phyloP scores from a whole-genome alignment of 1,140 invertebrate species.

The Drosophila melanica region DNA sequence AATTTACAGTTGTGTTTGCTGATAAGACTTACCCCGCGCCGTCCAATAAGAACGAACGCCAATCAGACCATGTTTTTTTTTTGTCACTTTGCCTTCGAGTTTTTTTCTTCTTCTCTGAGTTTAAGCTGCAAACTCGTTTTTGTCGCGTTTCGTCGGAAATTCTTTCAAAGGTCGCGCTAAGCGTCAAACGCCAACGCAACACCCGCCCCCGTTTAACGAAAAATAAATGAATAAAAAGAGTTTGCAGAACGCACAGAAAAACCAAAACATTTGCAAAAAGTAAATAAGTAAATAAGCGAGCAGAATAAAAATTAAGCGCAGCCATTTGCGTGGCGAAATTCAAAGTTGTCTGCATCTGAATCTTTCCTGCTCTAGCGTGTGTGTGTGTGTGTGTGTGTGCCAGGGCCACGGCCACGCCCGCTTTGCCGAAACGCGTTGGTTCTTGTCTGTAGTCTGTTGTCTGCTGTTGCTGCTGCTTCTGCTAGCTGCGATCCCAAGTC shows the following conservation, averaged over 20 bases:
- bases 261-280: conserved; percentile 22
- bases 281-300: conserved; percentile 29
- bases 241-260: conserved; percentile 23
- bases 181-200: conserved; percentile 29
- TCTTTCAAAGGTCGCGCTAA: conserved; percentile 68
- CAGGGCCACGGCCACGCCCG: conserved; percentile 40
- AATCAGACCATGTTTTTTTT: conserved; percentile 39
- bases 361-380: conserved; percentile 26
- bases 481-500: background rate
- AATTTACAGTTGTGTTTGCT: conserved; percentile 35
- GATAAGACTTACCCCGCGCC: conserved; percentile 27
- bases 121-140: conserved; percentile 45
- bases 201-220: conserved; percentile 15
- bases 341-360: conserved; percentile 52
- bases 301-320: conserved; percentile 62
- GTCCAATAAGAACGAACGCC: conserved; percentile 31
- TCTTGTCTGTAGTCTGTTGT: conserved; percentile 35
- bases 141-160: conserved; percentile 44
- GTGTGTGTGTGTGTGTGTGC: conserved; percentile 16
- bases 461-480: conserved; percentile 1
- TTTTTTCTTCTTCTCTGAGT: conserved; percentile 10
- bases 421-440: conserved; percentile 45
- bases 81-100: conserved; percentile 26
- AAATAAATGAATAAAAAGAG: conserved; percentile 63
- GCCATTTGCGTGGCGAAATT: conserved; percentile 76